phyloP scores from a whole-genome alignment of 2,888 invertebrate species.

The Lutraria lutraria region DNA sequence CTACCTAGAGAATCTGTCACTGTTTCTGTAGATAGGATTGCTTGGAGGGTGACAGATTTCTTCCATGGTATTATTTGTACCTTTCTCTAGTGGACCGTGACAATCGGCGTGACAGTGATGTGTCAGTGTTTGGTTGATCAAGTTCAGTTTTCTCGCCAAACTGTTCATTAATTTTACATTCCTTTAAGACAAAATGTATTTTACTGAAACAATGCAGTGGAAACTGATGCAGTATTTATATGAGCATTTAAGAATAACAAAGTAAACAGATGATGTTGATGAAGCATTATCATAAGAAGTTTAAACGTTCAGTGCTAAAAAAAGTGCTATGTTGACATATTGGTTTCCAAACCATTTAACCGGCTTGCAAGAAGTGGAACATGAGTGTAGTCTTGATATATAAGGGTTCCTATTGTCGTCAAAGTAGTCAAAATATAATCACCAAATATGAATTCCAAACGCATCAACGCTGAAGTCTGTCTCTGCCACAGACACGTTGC shows the following conservation, averaged over 20 bases:
- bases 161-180: conserved; percentile 64
- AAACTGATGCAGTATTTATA: too few relatives aligned
- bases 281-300: too few relatives aligned
- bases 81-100: conserved; percentile 37
- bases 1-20: conserved; percentile 52
- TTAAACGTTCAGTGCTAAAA: too few relatives aligned
- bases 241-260: too few relatives aligned
- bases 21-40: conserved; percentile 47
- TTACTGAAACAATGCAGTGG: neutral
- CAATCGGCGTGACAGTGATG: conserved; percentile 58
- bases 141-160: conserved; percentile 43
- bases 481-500: conserved; percentile 61
- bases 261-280: too few relatives aligned
- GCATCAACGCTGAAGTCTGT: conserved; percentile 67
- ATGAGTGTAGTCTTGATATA: too few relatives aligned
- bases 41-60: conserved; percentile 48
- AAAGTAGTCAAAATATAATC: neutral
- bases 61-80: conserved; percentile 45
- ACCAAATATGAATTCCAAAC: conserved; percentile 69
- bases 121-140: conserved; percentile 41
- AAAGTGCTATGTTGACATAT: too few relatives aligned
- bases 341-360: too few relatives aligned
- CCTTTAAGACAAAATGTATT: conserved; percentile 37
- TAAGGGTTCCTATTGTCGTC: too few relatives aligned
- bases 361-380: too few relatives aligned